These are phyloP conservation scores for Cyclophora punctaria DNA, from an alignment of 2,888 invertebrate species.

Conservation along the genomic window DNA sequence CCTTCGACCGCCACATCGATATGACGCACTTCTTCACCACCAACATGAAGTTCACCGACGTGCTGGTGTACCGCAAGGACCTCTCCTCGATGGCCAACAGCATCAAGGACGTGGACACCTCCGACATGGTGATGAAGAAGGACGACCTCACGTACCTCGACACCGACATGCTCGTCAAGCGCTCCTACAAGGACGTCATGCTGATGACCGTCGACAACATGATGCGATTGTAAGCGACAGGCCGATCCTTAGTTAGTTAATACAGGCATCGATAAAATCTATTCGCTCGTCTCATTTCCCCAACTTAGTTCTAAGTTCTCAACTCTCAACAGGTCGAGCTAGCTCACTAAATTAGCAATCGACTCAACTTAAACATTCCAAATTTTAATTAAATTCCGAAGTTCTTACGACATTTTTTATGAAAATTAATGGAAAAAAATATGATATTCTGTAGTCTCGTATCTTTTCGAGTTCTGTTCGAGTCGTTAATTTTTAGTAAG, in stretches of 20 bases:
- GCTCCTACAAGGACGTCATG: constrained; percentile 61
- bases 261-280: constrained; percentile 11
- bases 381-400: too few relatives aligned
- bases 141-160: constrained; percentile 61
- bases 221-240: constrained; percentile 40
- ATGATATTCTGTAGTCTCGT: neutral
- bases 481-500: neutral
- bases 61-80: constrained; percentile 78
- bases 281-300: too few relatives aligned
- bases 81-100: constrained; percentile 40
- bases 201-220: constrained; percentile 51
- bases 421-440: too few relatives aligned
- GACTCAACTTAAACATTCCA: too few relatives aligned
- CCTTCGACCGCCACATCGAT: constrained; percentile 81
- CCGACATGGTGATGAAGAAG: constrained; percentile 57
- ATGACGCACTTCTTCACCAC: constrained; percentile 75
- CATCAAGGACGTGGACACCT: constrained; percentile 49
- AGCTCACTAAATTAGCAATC: too few relatives aligned
- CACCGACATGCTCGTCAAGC: constrained; percentile 48
- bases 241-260: constrained; percentile 10
- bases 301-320: too few relatives aligned
- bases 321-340: too few relatives aligned
- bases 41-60: constrained; percentile 80
- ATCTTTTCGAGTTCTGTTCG: too few relatives aligned
- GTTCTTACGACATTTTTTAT: too few relatives aligned